Evolutionary conservation across 2,888 invertebrate species (phyloP).

Genomic region (Pheosia gnoma): DNA sequence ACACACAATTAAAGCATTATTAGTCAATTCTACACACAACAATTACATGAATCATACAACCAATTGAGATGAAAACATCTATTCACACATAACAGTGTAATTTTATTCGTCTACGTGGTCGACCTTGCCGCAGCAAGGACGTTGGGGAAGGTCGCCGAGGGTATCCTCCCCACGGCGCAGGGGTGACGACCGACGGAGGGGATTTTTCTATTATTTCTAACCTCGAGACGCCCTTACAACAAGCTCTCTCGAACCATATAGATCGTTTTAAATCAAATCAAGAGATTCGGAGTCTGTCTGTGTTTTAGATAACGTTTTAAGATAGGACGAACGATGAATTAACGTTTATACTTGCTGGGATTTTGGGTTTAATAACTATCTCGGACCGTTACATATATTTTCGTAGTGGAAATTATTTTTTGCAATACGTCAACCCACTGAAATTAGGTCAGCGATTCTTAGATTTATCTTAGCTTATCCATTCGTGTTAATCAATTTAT

Average conservation of each 20-base stretch:
- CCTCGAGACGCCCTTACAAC: constrained; percentile 73
- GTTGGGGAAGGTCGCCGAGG: constrained; percentile 71
- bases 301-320: neutral
- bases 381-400: no score
- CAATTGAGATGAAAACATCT: constrained; percentile 12
- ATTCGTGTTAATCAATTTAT: neutral
- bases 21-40: neutral
- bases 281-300: constrained; percentile 13
- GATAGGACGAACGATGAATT: no score
- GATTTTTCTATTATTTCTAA: constrained; percentile 72
- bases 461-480: no score
- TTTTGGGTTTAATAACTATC: no score
- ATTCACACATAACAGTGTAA: constrained; percentile 8
- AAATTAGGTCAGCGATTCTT: no score
- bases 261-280: constrained; percentile 36
- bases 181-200: constrained; percentile 55
- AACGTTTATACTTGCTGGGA: no score
- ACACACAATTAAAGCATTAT: neutral
- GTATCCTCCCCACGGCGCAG: constrained; percentile 45
- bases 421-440: no score
- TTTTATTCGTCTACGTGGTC: constrained; percentile 42
- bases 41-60: neutral
- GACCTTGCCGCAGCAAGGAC: constrained; percentile 69
- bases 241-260: constrained; percentile 31
- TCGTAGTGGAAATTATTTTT: no score